A percentile compares a stretch with the other conserved stretches of the same genome.
phyloP scores from a whole-genome alignment of 2,888 invertebrate species.

The Agrotis clavis region DNA sequence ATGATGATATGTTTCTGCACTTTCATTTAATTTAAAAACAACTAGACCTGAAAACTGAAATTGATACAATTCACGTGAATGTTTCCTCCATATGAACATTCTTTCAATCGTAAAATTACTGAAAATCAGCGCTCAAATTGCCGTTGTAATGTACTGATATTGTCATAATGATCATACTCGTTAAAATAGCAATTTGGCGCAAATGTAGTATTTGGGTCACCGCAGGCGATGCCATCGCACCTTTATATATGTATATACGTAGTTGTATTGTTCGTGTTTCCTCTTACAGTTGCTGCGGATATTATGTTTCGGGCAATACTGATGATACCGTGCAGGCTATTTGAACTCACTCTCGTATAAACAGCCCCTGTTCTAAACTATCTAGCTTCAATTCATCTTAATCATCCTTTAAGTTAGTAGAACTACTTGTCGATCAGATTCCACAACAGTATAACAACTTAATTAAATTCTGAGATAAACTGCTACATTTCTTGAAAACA shows the following conservation, averaged over 20 bases:
- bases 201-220: conserved; percentile 59
- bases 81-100: conserved; percentile 31
- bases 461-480: conserved; percentile 31
- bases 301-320: conserved; percentile 11
- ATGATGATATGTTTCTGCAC: neutral
- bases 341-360: neutral
- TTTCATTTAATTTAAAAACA: conserved; percentile 3
- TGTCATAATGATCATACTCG: conserved; percentile 63
- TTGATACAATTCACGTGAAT: conserved; percentile 26
- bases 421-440: conserved; percentile 11
- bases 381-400: neutral
- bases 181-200: conserved; percentile 68
- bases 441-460: neutral
- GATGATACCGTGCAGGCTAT: neutral
- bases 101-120: conserved; percentile 42
- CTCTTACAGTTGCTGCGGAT: conserved; percentile 2
- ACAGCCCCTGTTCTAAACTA: neutral
- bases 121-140: conserved; percentile 54
- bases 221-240: conserved; percentile 34
- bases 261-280: conserved; percentile 15
- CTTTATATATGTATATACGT: conserved; percentile 13
- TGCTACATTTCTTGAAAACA: conserved; percentile 17
- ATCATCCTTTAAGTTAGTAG: neutral
- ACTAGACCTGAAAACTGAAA: conserved; percentile 16
- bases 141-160: conserved; percentile 58